These are phyloP conservation scores for Trichogramma dendrolimi DNA, from an alignment of 2,888 invertebrate genomes.

Conservation along the genomic window DNA sequence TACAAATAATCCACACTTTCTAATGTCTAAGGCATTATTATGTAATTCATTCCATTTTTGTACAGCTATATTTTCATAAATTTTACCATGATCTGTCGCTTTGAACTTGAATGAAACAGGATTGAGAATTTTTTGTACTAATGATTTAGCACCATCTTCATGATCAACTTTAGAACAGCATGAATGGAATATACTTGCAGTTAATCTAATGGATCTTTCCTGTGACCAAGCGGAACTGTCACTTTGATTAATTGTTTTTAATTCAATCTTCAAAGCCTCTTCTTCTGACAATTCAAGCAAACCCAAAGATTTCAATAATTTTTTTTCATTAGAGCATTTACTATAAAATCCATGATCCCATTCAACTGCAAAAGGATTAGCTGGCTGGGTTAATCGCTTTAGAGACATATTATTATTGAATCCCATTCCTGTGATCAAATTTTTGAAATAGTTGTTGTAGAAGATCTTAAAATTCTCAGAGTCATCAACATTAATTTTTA, in stretches of 20 bases:
- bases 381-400: neutral
- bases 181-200: too few relatives aligned
- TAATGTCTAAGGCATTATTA: constrained; percentile 1
- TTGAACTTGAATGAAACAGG: constrained; percentile 2
- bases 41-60: constrained; percentile 12
- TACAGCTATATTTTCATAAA: constrained; percentile 20
- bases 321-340: too few relatives aligned
- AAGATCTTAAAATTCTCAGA: too few relatives aligned
- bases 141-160: constrained; percentile 3
- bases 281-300: too few relatives aligned
- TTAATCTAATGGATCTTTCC: constrained; percentile 6
- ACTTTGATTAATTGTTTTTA: too few relatives aligned
- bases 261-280: too few relatives aligned
- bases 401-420: neutral
- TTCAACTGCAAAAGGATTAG: neutral
- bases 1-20: constrained; percentile 10
- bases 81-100: constrained; percentile 20
- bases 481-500: too few relatives aligned
- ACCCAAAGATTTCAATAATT: too few relatives aligned
- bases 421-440: neutral
- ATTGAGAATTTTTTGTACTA: constrained; percentile 6
- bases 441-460: constrained; percentile 3
- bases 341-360: neutral
- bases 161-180: neutral
- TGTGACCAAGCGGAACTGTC: too few relatives aligned